Percentiles rank a stretch among this genome's conserved stretches.
Conservation (phyloP, 1,140 invertebrate species). For the Nomia melanderi region DNA sequence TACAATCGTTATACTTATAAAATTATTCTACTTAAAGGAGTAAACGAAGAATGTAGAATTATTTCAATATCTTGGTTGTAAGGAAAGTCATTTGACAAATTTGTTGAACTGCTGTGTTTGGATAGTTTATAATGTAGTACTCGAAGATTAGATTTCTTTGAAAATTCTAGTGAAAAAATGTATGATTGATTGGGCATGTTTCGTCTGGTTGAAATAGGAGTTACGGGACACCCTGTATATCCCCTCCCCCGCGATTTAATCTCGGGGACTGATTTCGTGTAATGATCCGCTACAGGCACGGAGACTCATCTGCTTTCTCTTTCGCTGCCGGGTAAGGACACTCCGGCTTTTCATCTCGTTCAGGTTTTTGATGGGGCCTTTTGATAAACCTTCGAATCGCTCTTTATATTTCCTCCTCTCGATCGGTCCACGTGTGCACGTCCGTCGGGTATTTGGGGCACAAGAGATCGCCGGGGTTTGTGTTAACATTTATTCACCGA, state of each 20-base stretch:
- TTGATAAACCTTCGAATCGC: slow-evolving; percentile 34
- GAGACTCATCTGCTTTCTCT: slow-evolving; percentile 59
- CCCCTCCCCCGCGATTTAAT: slow-evolving; percentile 50
- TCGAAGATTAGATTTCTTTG: no score
- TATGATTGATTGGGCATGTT: no score
- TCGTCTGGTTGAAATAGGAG: no score
- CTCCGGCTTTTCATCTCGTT: slow-evolving; percentile 34
- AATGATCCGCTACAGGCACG: slow-evolving; percentile 52
- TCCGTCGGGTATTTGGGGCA: slow-evolving; percentile 25
- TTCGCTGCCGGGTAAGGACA: slow-evolving; percentile 53
- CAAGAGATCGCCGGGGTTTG: neutral
- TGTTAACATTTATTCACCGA: slow-evolving; percentile 12
- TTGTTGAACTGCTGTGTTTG: no score
- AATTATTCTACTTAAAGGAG: no score
- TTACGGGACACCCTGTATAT: no score
- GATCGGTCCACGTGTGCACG: slow-evolving; percentile 2
- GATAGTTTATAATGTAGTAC: no score
- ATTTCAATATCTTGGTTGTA: no score
- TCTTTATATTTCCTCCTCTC: slow-evolving; percentile 22
- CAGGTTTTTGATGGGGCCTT: slow-evolving; percentile 26
- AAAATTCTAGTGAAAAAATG: no score
- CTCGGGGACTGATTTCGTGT: slow-evolving; percentile 52
- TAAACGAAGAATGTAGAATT: no score
- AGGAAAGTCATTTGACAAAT: no score
- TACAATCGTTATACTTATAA: no score